Evolutionary conservation across 2,113 vertebrate genomes (phyloP).

Genomic region (Malurus elegans): DNA sequence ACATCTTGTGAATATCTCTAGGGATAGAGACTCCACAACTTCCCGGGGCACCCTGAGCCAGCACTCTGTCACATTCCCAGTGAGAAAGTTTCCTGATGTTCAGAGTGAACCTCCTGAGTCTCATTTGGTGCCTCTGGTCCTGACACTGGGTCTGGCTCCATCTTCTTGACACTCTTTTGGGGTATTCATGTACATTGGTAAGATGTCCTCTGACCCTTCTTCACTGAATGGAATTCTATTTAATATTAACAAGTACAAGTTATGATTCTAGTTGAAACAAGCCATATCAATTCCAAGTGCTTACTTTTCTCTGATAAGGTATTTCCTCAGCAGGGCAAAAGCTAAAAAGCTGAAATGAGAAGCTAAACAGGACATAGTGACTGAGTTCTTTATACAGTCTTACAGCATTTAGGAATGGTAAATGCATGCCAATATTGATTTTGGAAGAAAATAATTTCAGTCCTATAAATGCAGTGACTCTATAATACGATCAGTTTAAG

Average conservation of each 20-base stretch:
- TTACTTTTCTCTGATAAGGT: neutral
- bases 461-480: neutral
- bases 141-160: neutral
- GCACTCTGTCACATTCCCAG: neutral
- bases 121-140: neutral
- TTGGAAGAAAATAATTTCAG: neutral
- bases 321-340: neutral
- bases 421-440: neutral
- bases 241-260: neutral
- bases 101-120: neutral
- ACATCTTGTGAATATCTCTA: neutral
- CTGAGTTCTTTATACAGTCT: neutral
- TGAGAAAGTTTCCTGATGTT: neutral
- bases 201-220: neutral
- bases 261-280: neutral
- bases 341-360: neutral
- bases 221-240: neutral
- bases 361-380: neutral
- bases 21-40: neutral
- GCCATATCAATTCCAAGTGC: neutral
- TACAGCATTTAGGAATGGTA: neutral
- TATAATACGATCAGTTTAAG: neutral
- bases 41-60: neutral
- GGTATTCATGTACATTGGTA: neutral
- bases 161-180: neutral